Base-by-base conservation (phyloP, 2,113 vertebrate genomes). In the Harpagus bidentatus region DNA sequence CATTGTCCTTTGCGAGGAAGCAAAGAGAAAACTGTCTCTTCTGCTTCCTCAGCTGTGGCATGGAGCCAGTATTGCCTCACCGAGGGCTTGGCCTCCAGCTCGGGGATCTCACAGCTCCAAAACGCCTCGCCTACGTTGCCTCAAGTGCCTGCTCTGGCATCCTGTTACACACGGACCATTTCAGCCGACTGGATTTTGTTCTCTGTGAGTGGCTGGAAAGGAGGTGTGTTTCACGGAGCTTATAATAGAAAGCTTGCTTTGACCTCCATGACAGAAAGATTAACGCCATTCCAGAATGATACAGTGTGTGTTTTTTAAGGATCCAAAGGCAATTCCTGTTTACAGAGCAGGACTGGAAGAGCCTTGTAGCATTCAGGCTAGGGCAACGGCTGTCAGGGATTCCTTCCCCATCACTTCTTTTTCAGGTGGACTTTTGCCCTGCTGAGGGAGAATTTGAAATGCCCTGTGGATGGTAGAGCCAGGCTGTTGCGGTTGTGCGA, bases 211-310 rank as follows among this genome's bases (percentile, higher is more conserved):
- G 95, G 66, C 79, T 96, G 91, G 55, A 63, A 71, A 84, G 80
- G 69, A 84, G 85, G 93, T 81, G 91, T 93, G 84, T 94, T 93
- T 91, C 63, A 63, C 53, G 22, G 74, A 69, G 86, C 93, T 95
- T 96, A 88, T 88, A 96, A 97, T 94, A 97, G 95, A 95, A 97
- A 89, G 34, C 36, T 78, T 77, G 50, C 88, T 96, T 82, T 94
- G 89, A 85, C 92, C 88, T 87, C 86, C 42, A 23, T 0, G 2
- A 67, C 86, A n/a, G 18, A 74, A 78, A 88, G 95, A 95, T 97
- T 96, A 97, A 71, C 73, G 0, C 92, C 92, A 65, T 98, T 93
- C 93, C 89, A 63, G 76, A 90, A 65, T 36, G 88, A 94, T 92
- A 94, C 4, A 40, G 58, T 59, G 45, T 2, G 0, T 80, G 82